phyloP scores from a whole-genome alignment of 2,888 invertebrate genomes.

The Boloria selene region DNA sequence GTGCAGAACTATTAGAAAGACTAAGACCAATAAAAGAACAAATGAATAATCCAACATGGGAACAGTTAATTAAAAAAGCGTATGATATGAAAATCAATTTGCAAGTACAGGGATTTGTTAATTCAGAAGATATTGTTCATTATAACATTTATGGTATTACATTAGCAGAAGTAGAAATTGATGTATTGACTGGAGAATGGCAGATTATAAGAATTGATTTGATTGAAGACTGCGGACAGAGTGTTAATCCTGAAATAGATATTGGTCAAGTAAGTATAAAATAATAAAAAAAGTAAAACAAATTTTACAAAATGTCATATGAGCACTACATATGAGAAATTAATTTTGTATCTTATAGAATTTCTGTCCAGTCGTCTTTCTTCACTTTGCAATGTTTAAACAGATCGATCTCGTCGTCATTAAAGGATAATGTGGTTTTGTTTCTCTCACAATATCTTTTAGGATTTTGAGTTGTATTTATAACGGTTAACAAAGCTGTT shows the following conservation, averaged over 20 bases:
- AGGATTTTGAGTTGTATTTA: too few species aligned
- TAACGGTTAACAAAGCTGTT: too few species aligned
- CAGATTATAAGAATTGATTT: slow-evolving; percentile 83
- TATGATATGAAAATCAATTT: slow-evolving; percentile 48
- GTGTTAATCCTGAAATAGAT: slow-evolving; percentile 84
- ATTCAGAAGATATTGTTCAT: slow-evolving; percentile 38
- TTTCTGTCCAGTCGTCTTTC: too few species aligned
- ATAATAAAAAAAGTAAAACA: too few species aligned
- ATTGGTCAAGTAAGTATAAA: slow-evolving; percentile 80
- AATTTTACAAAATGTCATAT: too few species aligned
- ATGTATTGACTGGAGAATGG: slow-evolving; percentile 86
- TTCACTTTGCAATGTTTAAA: too few species aligned
- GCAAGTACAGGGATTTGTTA: slow-evolving; percentile 50
- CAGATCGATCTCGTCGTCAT: too few species aligned
- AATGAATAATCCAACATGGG: slow-evolving; percentile 69
- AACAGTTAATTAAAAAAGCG: slow-evolving; percentile 71
- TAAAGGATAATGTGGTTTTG: too few species aligned
- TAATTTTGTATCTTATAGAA: too few species aligned
- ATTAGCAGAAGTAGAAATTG: slow-evolving; percentile 86
- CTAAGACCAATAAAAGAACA: slow-evolving; percentile 64
- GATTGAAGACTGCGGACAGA: slow-evolving; percentile 84
- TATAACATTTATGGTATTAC: slow-evolving; percentile 78
- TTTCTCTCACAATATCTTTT: too few species aligned
- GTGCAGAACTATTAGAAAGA: slow-evolving; percentile 66
- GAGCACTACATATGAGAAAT: too few species aligned